phyloP scores from a whole-genome alignment of 1,140 invertebrate genomes.

The Drosophila teissieri region DNA sequence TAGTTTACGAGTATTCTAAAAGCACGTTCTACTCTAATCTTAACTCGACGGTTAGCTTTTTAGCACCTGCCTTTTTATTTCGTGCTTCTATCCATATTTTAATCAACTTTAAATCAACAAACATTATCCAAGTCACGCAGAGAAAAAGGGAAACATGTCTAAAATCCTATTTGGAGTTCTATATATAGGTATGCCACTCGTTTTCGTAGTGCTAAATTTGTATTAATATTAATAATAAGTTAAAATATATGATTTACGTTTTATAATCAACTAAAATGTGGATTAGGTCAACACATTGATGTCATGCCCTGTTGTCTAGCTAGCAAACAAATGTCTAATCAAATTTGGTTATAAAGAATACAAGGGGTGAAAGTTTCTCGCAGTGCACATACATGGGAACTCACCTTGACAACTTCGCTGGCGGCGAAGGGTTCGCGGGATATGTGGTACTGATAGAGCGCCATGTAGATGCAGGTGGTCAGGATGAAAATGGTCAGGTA shows the following conservation, averaged over 20 bases:
- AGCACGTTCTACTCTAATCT: slow-evolving; percentile 17
- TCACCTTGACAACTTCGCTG: slow-evolving; percentile 76
- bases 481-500: slow-evolving; percentile 84
- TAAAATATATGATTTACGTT: too few relatives aligned
- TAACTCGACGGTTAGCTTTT: background rate
- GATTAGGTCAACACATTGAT: too few relatives aligned
- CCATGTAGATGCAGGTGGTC: slow-evolving; percentile 84
- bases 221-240: too few relatives aligned
- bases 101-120: too few relatives aligned
- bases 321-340: background rate
- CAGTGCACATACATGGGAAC: slow-evolving; percentile 12
- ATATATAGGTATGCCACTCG: too few relatives aligned
- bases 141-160: background rate
- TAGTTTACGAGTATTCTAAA: background rate
- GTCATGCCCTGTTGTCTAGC: too few relatives aligned
- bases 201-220: background rate
- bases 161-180: background rate
- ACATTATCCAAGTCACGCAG: background rate
- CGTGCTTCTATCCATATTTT: slow-evolving; percentile 7
- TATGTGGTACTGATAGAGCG: slow-evolving; percentile 83
- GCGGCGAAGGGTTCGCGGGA: slow-evolving; percentile 65
- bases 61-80: background rate
- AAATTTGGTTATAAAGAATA: background rate
- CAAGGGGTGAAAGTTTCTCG: background rate
- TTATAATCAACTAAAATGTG: too few relatives aligned